Conservation (phyloP, 2,113 vertebrate genomes). For the Micromys minutus region DNA sequence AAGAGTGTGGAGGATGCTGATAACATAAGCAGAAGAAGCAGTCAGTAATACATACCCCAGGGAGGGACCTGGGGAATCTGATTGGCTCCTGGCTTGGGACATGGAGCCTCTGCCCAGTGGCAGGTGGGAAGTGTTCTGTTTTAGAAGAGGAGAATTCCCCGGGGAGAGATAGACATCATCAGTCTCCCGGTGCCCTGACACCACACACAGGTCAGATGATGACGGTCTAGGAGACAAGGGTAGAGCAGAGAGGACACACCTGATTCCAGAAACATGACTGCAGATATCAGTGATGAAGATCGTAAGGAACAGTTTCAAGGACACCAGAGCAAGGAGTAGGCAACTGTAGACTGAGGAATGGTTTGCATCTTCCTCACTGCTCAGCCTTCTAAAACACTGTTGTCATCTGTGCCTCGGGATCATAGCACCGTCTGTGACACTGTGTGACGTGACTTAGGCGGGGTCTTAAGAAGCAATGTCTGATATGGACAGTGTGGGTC, state of each 20-base stretch:
- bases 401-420: accelerated
- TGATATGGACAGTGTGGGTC: no score
- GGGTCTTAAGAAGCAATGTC: accelerated
- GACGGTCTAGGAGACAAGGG: background rate
- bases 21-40: background rate
- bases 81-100: background rate
- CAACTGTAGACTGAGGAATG: accelerated
- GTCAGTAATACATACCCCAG: background rate
- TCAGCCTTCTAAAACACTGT: background rate
- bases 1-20: no score
- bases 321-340: no score
- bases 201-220: background rate
- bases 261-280: background rate
- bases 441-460: background rate
- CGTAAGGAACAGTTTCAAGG: accelerated
- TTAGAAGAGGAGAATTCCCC: background rate
- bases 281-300: background rate
- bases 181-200: accelerated
- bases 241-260: background rate
- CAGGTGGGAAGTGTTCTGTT: no score
- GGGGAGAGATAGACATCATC: background rate
- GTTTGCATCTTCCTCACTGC: accelerated
- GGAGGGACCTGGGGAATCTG: background rate
- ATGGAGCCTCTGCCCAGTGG: accelerated
- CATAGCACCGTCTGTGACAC: background rate